These are phyloP conservation scores for Syngnathus typhle DNA, from an alignment of 2,113 vertebrate genomes.

Conservation along the genomic window DNA sequence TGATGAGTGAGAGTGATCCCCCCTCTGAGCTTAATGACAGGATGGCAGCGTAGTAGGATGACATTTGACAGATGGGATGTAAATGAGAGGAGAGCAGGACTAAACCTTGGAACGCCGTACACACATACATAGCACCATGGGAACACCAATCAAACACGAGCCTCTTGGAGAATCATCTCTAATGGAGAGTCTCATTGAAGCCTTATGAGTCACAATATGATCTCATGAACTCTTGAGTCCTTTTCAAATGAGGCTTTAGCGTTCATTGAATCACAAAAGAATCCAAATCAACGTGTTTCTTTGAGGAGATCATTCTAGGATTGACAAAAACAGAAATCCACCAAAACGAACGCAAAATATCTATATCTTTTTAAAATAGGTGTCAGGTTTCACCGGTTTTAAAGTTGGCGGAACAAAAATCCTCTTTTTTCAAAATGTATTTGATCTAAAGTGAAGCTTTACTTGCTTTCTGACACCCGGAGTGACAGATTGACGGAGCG, in stretches of 20 bases:
- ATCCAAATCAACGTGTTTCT: slow-evolving; percentile 20
- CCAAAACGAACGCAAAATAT: not conserved
- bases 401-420: not conserved
- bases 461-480: slow-evolving; percentile 29
- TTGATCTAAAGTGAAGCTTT: slow-evolving; percentile 13
- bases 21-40: slow-evolving; percentile 49
- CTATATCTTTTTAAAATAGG: not conserved
- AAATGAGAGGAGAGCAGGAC: slow-evolving; percentile 60
- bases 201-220: slow-evolving; percentile 5
- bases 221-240: not conserved
- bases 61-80: slow-evolving; percentile 53
- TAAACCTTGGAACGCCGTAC: slow-evolving; percentile 33
- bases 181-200: not conserved
- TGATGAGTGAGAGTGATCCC: slow-evolving; percentile 29
- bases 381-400: not conserved
- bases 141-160: slow-evolving; percentile 10
- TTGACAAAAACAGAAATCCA: not conserved
- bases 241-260: not conserved
- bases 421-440: slow-evolving; percentile 2
- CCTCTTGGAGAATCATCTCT: not conserved
- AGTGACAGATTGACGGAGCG: slow-evolving; percentile 29
- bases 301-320: not conserved
- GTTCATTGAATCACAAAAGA: slow-evolving; percentile 16
- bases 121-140: slow-evolving; percentile 21
- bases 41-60: slow-evolving; percentile 27